Evolutionary conservation across 1,140 invertebrate species (phyloP).

Genomic region (Drosophila azteca): DNA sequence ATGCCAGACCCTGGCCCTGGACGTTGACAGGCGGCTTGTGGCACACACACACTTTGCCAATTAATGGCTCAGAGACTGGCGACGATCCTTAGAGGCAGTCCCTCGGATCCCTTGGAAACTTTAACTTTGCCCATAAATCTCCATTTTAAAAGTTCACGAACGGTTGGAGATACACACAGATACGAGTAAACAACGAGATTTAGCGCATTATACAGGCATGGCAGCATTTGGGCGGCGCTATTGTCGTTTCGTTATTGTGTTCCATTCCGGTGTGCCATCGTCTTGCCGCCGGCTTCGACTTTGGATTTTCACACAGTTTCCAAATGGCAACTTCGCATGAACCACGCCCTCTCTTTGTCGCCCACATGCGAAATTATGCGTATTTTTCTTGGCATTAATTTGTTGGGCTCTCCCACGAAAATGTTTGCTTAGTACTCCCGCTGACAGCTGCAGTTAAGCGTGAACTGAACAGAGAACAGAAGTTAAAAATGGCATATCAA

Average conservation of each 20-base stretch:
- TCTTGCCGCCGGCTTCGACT: slow-evolving; percentile 5
- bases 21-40: slow-evolving; percentile 5
- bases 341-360: slow-evolving; percentile 33
- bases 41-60: slow-evolving; percentile 3
- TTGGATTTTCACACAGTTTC: slow-evolving; percentile 34
- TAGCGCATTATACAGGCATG: slow-evolving; percentile 58
- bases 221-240: slow-evolving; percentile 43
- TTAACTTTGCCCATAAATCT: slow-evolving; percentile 43
- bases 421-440: not conserved
- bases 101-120: not conserved
- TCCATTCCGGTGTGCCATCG: slow-evolving; percentile 26
- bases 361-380: slow-evolving; percentile 39
- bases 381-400: slow-evolving; percentile 28
- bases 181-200: slow-evolving; percentile 39
- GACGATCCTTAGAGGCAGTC: not conserved
- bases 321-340: slow-evolving; percentile 40
- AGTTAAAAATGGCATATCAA: slow-evolving; percentile 25
- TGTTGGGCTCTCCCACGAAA: not conserved
- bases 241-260: slow-evolving; percentile 32
- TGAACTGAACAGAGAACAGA: slow-evolving; percentile 19
- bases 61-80: slow-evolving; percentile 1
- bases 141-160: slow-evolving; percentile 43
- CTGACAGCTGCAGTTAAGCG: not conserved
- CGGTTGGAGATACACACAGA: slow-evolving; percentile 30
- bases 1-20: slow-evolving; percentile 1